These are phyloP conservation scores for Lumbricus terrestris DNA, from an alignment of 2,888 invertebrate species.

Conservation along the genomic window DNA sequence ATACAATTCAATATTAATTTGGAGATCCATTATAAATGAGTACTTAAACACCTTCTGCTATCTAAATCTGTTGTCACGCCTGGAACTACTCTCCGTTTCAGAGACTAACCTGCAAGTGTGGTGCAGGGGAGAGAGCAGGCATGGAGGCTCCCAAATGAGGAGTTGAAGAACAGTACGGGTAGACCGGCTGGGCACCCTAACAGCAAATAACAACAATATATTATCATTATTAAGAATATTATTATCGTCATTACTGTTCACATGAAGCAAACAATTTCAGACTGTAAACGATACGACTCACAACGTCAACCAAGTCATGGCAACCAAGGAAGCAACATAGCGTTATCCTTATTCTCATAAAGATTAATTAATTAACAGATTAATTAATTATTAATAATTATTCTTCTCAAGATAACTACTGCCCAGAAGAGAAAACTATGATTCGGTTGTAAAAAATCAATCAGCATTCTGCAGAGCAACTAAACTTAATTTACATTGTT, in stretches of 20 bases:
- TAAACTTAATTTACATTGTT: no score
- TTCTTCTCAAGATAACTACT: no score
- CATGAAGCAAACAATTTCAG: neutral
- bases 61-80: neutral
- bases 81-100: neutral
- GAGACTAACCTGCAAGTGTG: neutral
- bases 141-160: constrained; percentile 50
- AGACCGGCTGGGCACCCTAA: constrained; percentile 72
- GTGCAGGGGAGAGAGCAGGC: neutral
- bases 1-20: neutral
- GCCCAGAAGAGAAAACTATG: no score
- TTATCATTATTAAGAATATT: neutral
- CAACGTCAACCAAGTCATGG: neutral
- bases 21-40: neutral
- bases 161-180: constrained; percentile 66
- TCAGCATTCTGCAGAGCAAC: no score
- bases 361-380: neutral
- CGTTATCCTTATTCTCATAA: neutral
- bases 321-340: neutral
- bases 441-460: no score
- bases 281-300: neutral
- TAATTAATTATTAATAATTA: no score
- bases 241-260: neutral
- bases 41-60: neutral
- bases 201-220: no score